Conservation (phyloP, 64 coral and sea anemone species). For the Acropora tenuis region DNA sequence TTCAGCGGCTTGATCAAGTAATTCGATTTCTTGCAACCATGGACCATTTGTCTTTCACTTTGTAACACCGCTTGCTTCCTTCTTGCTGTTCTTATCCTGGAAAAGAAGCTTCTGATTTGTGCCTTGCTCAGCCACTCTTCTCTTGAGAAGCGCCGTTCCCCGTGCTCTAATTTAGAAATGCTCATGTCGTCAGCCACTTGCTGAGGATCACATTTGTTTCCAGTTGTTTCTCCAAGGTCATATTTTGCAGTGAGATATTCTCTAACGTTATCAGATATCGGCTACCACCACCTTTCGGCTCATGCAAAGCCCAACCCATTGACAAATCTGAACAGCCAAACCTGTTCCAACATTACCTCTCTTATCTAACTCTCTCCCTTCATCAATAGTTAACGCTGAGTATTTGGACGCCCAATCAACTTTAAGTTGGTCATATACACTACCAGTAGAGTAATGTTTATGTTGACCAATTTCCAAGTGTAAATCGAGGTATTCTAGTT, state of each 20-base stretch:
- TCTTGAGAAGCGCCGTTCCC: slow-evolving; percentile 35
- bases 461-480: slow-evolving; percentile 30
- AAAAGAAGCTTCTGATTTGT: slow-evolving; percentile 63
- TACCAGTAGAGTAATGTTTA: background rate
- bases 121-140: slow-evolving; percentile 57
- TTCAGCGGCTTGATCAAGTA: background rate
- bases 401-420: slow-evolving; percentile 48
- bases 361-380: slow-evolving; percentile 1
- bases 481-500: too few species aligned
- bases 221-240: too few species aligned
- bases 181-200: slow-evolving; percentile 14
- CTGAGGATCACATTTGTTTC: background rate
- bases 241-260: background rate
- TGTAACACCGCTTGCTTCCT: slow-evolving; percentile 11
- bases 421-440: slow-evolving; percentile 48
- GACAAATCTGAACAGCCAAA: slow-evolving; percentile 17
- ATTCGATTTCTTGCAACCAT: background rate
- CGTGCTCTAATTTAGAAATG: slow-evolving; percentile 36
- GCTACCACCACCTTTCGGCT: slow-evolving; percentile 35
- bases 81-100: slow-evolving; percentile 43
- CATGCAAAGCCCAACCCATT: slow-evolving; percentile 54
- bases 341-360: too few species aligned
- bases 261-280: slow-evolving; percentile 34
- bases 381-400: slow-evolving; percentile 44
- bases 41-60: background rate